Conservation (phyloP, 2,888 invertebrate species). For the Caenorhabditis sp. region DNA sequence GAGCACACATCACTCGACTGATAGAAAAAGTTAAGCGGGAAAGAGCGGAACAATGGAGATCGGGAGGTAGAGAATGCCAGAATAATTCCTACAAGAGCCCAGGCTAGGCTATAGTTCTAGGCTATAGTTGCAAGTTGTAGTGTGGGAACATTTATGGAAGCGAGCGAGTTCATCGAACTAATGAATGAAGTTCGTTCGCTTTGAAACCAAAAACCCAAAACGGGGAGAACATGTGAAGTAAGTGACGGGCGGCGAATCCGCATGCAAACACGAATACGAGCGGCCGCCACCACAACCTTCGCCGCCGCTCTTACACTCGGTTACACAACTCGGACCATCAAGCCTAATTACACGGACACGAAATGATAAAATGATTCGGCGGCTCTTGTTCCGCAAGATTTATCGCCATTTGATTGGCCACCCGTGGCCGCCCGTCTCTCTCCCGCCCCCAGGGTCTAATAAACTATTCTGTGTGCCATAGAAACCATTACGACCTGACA, state of each 20-base stretch:
- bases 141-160: not conserved
- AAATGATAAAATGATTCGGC: slow-evolving; percentile 53
- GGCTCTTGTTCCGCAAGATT: slow-evolving; percentile 43
- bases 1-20: slow-evolving; percentile 12
- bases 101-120: no score
- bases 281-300: slow-evolving; percentile 2
- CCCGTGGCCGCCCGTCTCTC: not conserved
- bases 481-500: slow-evolving; percentile 15
- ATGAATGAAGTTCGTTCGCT: slow-evolving; percentile 26
- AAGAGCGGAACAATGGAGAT: not conserved
- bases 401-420: slow-evolving; percentile 41
- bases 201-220: slow-evolving; percentile 42
- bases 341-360: slow-evolving; percentile 41
- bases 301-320: slow-evolving; percentile 33
- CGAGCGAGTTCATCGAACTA: slow-evolving; percentile 7
- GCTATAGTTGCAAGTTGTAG: no score
- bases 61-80: not conserved
- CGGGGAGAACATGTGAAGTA: slow-evolving; percentile 33
- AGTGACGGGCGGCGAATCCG: not conserved
- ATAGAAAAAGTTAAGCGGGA: slow-evolving; percentile 5
- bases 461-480: slow-evolving; percentile 32
- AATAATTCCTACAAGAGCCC: no score
- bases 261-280: slow-evolving; percentile 42
- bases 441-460: not conserved
- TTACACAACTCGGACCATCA: slow-evolving; percentile 45